These are phyloP conservation scores for Eudemis profundana DNA, from an alignment of 2,888 invertebrate genomes.

Conservation along the genomic window DNA sequence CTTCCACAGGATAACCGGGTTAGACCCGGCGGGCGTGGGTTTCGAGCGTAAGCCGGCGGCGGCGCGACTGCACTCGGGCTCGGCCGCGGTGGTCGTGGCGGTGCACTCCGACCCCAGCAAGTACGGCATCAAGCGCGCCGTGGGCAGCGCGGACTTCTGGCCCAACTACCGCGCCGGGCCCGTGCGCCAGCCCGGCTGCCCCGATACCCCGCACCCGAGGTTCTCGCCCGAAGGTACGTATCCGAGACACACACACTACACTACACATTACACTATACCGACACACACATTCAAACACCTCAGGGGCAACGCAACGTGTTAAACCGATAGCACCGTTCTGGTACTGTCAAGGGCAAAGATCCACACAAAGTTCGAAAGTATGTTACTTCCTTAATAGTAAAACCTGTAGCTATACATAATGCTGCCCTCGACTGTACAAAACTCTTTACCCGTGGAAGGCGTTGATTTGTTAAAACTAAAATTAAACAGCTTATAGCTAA, in stretches of 20 bases:
- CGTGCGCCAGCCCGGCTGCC: conserved; percentile 46
- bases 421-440: too few relatives aligned
- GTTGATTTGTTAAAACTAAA: too few relatives aligned
- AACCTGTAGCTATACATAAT: too few relatives aligned
- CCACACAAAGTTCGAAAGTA: too few relatives aligned
- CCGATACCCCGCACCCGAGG: conserved; percentile 2
- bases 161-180: conserved; percentile 43
- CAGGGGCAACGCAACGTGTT: too few relatives aligned
- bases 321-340: too few relatives aligned
- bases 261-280: neutral
- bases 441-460: too few relatives aligned
- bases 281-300: too few relatives aligned
- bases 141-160: conserved; percentile 46
- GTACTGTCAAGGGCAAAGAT: too few relatives aligned
- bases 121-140: conserved; percentile 42
- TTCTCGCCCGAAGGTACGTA: conserved; percentile 23
- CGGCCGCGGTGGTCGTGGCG: conserved; percentile 43
- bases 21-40: conserved; percentile 44
- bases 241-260: conserved; percentile 10
- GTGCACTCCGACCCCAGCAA: conserved; percentile 47
- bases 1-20: conserved; percentile 23
- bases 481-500: too few relatives aligned
- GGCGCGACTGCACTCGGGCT: conserved; percentile 35
- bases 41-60: conserved; percentile 37
- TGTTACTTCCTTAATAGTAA: too few relatives aligned